A percentile compares a stretch with the other conserved stretches of the same genome.
phyloP scores from a whole-genome alignment of 2,888 invertebrate species.

The Melanchra persicariae region DNA sequence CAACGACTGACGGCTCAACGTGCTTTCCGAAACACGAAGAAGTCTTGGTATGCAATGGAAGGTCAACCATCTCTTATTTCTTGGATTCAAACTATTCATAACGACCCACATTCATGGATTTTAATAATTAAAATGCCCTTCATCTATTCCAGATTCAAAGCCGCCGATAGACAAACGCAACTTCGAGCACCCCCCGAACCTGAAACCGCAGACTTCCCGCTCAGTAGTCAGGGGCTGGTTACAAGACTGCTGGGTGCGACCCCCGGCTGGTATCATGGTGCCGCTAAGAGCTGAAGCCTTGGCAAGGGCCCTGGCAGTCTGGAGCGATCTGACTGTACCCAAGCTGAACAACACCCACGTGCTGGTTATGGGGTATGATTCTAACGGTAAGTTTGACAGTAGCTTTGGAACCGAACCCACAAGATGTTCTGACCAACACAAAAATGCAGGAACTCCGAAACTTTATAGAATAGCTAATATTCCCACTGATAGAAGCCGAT shows the following conservation, averaged over 20 bases:
- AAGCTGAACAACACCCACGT: slow-evolving; percentile 83
- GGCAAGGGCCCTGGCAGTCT: slow-evolving; percentile 82
- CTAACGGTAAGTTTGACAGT: slow-evolving; percentile 86
- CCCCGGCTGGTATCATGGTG: slow-evolving; percentile 86
- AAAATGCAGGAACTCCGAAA: no score
- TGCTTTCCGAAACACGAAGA: no score
- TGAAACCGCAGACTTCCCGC: slow-evolving; percentile 72
- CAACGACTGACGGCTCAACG: no score
- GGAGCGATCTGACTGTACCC: slow-evolving; percentile 81
- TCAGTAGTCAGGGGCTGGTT: slow-evolving; percentile 83
- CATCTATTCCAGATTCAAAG: slow-evolving; percentile 58
- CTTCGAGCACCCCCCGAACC: slow-evolving; percentile 64
- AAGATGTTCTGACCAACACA: no score
- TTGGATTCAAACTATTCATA: no score
- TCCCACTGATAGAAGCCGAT: no score
- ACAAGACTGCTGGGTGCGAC: slow-evolving; percentile 86
- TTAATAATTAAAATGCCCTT: neutral
- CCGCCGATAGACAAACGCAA: slow-evolving; percentile 69
- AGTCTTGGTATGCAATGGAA: no score
- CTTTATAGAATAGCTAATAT: no score
- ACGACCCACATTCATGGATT: no score
- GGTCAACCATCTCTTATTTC: no score
- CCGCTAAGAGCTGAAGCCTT: slow-evolving; percentile 83
- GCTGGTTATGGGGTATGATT: slow-evolving; percentile 86
- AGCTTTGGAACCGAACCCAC: no score